Conservation (phyloP, 1,140 invertebrate genomes). For the Drosophila orena region DNA sequence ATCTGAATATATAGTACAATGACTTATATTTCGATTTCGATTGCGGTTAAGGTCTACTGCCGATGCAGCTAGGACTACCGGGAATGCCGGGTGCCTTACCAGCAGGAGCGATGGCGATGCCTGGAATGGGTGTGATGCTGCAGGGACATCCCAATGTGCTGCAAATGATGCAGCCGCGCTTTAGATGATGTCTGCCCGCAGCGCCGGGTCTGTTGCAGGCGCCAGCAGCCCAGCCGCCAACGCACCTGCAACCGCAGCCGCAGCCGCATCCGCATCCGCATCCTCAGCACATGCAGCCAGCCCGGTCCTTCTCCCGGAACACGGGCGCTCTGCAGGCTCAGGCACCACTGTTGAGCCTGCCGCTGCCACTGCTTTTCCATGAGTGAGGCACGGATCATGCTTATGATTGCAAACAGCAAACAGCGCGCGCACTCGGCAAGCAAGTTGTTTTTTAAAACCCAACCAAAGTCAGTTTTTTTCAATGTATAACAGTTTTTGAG, state of each 20-base stretch:
- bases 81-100: constrained; percentile 87
- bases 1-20: not conserved
- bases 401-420: constrained; percentile 19
- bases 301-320: constrained; percentile 33
- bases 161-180: constrained; percentile 91
- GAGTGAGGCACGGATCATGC: constrained; percentile 46
- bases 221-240: constrained; percentile 51
- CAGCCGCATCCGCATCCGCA: constrained; percentile 51
- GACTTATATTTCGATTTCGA: not conserved
- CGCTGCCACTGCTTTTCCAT: constrained; percentile 68
- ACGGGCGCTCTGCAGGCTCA: constrained; percentile 39
- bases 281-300: constrained; percentile 56
- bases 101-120: constrained; percentile 84
- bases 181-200: constrained; percentile 89
- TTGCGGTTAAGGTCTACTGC: constrained; percentile 58
- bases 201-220: constrained; percentile 71
- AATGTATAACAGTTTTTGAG: constrained; percentile 81
- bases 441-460: constrained; percentile 68
- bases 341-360: constrained; percentile 58
- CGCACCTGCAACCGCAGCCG: constrained; percentile 48
- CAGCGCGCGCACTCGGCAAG: constrained; percentile 41
- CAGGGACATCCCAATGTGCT: constrained; percentile 88
- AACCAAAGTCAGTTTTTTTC: constrained; percentile 72
- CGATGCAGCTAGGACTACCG: constrained; percentile 85
- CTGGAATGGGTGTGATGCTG: constrained; percentile 89